Percentiles rank a stretch among this genome's conserved stretches.
Conservation (phyloP, 2,888 invertebrate species). For the Drosophila leonis region DNA sequence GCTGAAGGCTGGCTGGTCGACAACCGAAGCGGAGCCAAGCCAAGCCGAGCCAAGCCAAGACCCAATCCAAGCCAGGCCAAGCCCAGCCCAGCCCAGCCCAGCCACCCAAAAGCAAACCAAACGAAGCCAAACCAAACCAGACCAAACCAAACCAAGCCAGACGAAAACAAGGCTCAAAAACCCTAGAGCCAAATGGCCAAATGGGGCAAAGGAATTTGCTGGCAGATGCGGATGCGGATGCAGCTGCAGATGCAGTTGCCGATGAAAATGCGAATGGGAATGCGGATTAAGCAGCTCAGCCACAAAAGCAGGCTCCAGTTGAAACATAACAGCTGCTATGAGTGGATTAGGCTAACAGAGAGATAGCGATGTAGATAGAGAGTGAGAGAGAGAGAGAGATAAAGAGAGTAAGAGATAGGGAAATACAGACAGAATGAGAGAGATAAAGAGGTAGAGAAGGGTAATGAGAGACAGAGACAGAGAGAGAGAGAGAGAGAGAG, state of each 20-base stretch:
- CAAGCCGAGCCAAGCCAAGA: slow-evolving; percentile 4
- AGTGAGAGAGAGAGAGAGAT: background rate
- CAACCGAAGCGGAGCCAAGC: slow-evolving; percentile 20
- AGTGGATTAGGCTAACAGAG: slow-evolving; percentile 2
- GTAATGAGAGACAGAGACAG: background rate
- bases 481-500: background rate
- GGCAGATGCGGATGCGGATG: slow-evolving; percentile 20
- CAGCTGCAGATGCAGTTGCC: slow-evolving; percentile 19
- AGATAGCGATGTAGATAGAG: background rate
- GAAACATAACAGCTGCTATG: slow-evolving; percentile 32
- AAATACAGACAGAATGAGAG: background rate
- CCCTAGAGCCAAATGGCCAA: slow-evolving; percentile 31
- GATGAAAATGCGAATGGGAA: slow-evolving; percentile 18
- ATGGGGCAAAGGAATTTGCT: slow-evolving; percentile 27
- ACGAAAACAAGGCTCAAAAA: slow-evolving; percentile 34
- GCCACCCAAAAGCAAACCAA: slow-evolving; percentile 14
- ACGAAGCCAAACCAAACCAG: slow-evolving; percentile 17
- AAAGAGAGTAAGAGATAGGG: background rate
- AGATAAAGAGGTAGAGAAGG: background rate
- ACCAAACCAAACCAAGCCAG: slow-evolving; percentile 24
- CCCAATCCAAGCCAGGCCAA: slow-evolving; percentile 5
- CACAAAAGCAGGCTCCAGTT: slow-evolving; percentile 41
- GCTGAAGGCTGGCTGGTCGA: slow-evolving; percentile 46
- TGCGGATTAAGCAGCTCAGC: slow-evolving; percentile 55
- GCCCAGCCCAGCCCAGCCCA: background rate